Percentiles rank a stretch among this genome's conserved stretches.
These are phyloP conservation scores for Diorhabda sublineata DNA, from an alignment of 1,140 invertebrate species.

Conservation along the genomic window DNA sequence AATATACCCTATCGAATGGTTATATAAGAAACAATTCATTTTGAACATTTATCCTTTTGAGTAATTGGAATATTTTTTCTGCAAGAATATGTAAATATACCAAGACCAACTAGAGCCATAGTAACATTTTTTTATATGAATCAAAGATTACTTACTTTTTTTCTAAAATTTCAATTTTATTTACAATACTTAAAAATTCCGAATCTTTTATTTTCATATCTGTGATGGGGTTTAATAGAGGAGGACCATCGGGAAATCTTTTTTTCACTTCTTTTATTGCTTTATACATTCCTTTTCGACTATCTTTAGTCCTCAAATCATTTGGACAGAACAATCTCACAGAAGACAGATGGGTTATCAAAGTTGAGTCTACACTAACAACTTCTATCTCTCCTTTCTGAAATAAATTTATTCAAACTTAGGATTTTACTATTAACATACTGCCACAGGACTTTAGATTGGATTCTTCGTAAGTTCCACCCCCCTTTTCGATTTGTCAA, in stretches of 20 bases:
- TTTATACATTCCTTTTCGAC: constrained; percentile 78
- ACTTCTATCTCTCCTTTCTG: constrained; percentile 82
- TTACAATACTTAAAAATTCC: constrained; percentile 73
- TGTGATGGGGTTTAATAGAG: constrained; percentile 86
- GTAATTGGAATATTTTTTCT: too few species aligned
- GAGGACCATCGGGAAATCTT: constrained; percentile 80
- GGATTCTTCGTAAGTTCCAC: too few species aligned
- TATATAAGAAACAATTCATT: too few species aligned
- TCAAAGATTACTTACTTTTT: constrained; percentile 53
- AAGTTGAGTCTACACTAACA: constrained; percentile 75
- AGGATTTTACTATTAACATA: too few species aligned
- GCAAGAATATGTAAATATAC: too few species aligned
- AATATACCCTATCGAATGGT: too few species aligned
- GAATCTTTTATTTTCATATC: constrained; percentile 94
- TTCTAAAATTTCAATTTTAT: constrained; percentile 80
- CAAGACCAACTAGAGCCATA: too few species aligned
- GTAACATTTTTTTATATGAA: background rate
- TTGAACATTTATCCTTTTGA: too few species aligned
- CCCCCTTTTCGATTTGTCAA: too few species aligned
- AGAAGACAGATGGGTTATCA: constrained; percentile 86
- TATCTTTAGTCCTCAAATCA: constrained; percentile 81
- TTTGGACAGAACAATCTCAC: constrained; percentile 86
- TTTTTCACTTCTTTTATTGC: constrained; percentile 88
- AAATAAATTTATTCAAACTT: constrained; percentile 15
- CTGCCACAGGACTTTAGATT: too few species aligned